Percentiles rank a stretch among this genome's conserved stretches.
phyloP scores from a whole-genome alignment of 1,140 invertebrate species.

The Drosophila jambulina region DNA sequence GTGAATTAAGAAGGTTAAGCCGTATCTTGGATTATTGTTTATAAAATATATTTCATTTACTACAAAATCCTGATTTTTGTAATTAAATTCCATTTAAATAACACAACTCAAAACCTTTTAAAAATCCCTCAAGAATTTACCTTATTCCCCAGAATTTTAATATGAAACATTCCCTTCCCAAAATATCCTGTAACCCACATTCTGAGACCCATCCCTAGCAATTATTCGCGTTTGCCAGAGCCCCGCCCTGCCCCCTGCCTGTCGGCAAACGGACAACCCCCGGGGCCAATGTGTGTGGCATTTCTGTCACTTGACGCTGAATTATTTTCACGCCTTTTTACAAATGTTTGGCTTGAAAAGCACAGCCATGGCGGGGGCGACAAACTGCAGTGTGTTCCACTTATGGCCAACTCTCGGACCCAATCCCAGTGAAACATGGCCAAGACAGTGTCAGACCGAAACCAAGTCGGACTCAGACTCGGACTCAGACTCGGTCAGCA shows the following conservation, averaged over 20 bases:
- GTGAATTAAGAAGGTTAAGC: not conserved
- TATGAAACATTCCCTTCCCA: fast-evolving
- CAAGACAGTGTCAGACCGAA: constrained; percentile 15
- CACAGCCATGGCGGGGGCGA: constrained; percentile 77
- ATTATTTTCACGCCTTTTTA: constrained; percentile 84
- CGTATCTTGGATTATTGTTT: not conserved
- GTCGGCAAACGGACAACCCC: constrained; percentile 16
- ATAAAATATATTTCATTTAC: not conserved
- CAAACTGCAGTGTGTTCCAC: constrained; percentile 70
- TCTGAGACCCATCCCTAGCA: constrained; percentile 31
- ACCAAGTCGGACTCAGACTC: constrained; percentile 23
- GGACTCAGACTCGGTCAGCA: constrained; percentile 64
- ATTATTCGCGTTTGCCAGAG: constrained; percentile 13
- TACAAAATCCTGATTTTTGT: too few species aligned
- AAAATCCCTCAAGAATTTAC: not conserved
- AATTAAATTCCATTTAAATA: not conserved
- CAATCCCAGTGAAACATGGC: constrained; percentile 36
- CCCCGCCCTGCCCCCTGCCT: not conserved
- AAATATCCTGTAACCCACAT: not conserved
- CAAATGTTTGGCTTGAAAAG: constrained; percentile 79
- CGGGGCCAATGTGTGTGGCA: constrained; percentile 72
- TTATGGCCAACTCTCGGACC: constrained; percentile 68
- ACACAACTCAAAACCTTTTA: not conserved
- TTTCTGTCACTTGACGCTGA: constrained; percentile 84
- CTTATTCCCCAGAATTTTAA: not conserved